Conservation (phyloP, 2,888 invertebrate genomes). For the Crepidodera aurea region DNA sequence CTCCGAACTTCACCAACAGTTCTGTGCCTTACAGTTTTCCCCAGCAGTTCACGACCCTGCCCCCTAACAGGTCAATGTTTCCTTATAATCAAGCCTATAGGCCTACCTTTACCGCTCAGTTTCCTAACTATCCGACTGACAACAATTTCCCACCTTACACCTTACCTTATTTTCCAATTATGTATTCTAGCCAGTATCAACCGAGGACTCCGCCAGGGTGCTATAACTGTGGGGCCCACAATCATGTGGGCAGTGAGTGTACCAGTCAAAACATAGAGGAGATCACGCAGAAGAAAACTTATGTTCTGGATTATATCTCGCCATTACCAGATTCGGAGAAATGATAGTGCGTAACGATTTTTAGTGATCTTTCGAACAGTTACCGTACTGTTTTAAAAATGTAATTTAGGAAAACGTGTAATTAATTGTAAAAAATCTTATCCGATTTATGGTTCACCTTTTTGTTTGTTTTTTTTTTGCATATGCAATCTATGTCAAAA, state of each 20-base stretch:
- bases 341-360: constrained; percentile 37
- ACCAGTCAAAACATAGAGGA: constrained; percentile 93
- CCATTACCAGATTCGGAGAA: constrained; percentile 43
- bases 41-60: constrained; percentile 50
- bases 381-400: constrained; percentile 50
- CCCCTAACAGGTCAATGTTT: constrained; percentile 52
- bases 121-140: constrained; percentile 47
- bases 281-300: constrained; percentile 78
- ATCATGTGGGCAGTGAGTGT: constrained; percentile 86
- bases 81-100: constrained; percentile 52
- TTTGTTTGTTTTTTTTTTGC: constrained; percentile 26
- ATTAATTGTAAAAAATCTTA: constrained; percentile 42
- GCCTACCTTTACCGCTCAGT: constrained; percentile 57
- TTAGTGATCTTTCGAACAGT: constrained; percentile 47
- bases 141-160: constrained; percentile 50
- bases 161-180: constrained; percentile 52
- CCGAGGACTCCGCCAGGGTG: constrained; percentile 74
- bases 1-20: constrained; percentile 58
- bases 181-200: constrained; percentile 60
- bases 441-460: constrained; percentile 25
- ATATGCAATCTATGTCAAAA: constrained; percentile 24
- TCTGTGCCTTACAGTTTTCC: constrained; percentile 65
- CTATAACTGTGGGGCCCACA: constrained; percentile 90
- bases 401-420: constrained; percentile 46
- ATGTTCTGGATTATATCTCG: constrained; percentile 70